phyloP scores from a whole-genome alignment of 2,797 vertebrate species.

The Chaunax sp. region DNA sequence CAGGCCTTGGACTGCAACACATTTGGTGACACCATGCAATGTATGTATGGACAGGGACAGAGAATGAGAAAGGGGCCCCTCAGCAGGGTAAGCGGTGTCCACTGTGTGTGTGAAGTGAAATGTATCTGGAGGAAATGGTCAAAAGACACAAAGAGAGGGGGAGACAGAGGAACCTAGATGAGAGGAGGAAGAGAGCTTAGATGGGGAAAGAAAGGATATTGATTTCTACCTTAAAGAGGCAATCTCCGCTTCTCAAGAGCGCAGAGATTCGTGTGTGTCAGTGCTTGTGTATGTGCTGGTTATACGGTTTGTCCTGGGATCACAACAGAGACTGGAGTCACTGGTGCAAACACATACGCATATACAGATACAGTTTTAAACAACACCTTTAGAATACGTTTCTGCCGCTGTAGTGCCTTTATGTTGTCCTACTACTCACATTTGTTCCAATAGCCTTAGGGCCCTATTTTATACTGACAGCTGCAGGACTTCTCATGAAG shows the following conservation, averaged over 20 bases:
- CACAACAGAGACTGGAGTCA: conserved; percentile 40
- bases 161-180: neutral
- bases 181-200: neutral
- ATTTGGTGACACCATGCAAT: conserved; percentile 41
- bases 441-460: too few species aligned
- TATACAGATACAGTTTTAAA: neutral
- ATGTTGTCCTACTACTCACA: conserved; percentile 20
- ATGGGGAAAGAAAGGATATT: conserved; percentile 75
- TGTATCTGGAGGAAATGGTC: conserved; percentile 37
- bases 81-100: conserved; percentile 18
- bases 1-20: conserved; percentile 23
- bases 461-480: too few species aligned
- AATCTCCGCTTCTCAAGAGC: conserved; percentile 72
- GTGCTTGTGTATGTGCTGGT: conserved; percentile 34
- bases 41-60: conserved; percentile 54
- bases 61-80: neutral
- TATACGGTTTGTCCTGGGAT: conserved; percentile 45
- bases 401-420: too few species aligned
- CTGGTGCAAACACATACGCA: conserved; percentile 3
- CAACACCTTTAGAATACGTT: too few species aligned
- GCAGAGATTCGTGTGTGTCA: conserved; percentile 54
- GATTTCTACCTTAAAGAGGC: conserved; percentile 81
- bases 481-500: too few species aligned
- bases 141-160: neutral
- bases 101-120: conserved; percentile 38